phyloP scores from a whole-genome alignment of 2,888 invertebrate species.

The Megastigmus dorsalis region DNA sequence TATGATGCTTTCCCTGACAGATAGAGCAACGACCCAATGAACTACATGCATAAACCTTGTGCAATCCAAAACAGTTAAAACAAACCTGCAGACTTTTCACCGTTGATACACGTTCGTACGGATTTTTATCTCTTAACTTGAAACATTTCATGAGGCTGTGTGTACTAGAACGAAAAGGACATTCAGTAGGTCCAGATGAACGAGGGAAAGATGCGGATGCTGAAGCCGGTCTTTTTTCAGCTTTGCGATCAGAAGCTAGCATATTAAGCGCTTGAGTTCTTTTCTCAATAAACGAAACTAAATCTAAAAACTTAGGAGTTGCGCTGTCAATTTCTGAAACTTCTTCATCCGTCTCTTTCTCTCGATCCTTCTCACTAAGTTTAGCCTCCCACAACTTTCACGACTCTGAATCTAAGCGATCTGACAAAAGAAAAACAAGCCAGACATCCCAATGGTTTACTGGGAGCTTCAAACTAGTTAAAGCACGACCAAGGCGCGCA shows the following conservation, averaged over 20 bases:
- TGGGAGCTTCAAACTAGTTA: too few species aligned
- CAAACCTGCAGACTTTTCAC: slow-evolving; percentile 10
- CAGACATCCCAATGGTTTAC: too few species aligned
- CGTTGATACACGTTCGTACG: background rate
- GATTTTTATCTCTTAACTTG: background rate
- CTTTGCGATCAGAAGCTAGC: background rate
- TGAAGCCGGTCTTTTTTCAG: background rate
- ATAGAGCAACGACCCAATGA: background rate
- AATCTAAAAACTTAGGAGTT: slow-evolving; percentile 19
- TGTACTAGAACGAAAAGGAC: background rate
- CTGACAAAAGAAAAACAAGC: too few species aligned
- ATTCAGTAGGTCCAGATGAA: background rate
- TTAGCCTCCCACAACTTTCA: too few species aligned
- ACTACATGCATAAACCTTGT: background rate
- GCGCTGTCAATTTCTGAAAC: background rate
- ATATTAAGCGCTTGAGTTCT: slow-evolving; percentile 13
- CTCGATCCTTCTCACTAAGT: slow-evolving; percentile 23
- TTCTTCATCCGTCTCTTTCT: background rate
- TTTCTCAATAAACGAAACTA: slow-evolving; percentile 6
- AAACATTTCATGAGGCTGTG: slow-evolving; percentile 22
- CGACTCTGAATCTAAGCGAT: too few species aligned
- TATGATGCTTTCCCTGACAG: background rate
- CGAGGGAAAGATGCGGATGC: background rate
- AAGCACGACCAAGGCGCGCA: too few species aligned
- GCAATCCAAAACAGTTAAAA: slow-evolving; percentile 27